phyloP scores from a whole-genome alignment of 1,140 invertebrate genomes.

The Leptopilina boulardi region DNA sequence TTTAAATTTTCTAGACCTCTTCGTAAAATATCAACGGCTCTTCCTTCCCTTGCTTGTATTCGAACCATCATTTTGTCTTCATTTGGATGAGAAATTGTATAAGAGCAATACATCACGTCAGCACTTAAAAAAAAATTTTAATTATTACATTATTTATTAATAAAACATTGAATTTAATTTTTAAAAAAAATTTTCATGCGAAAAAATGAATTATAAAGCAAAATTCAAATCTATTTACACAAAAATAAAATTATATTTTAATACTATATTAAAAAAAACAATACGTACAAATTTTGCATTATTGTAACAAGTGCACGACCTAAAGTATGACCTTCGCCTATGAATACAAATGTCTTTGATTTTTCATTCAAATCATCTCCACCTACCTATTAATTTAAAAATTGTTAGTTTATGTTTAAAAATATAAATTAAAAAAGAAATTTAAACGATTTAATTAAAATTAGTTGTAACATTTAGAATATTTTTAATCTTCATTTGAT shows the following conservation, averaged over 20 bases:
- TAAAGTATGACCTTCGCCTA: constrained; percentile 21
- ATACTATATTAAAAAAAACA: neutral
- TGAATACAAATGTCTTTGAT: constrained; percentile 18
- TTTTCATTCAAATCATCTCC: neutral
- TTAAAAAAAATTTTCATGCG: neutral
- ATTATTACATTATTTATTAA: too few species aligned
- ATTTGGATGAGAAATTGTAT: neutral
- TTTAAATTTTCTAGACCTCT: constrained; percentile 13
- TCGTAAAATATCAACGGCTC: constrained; percentile 15
- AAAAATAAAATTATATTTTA: neutral
- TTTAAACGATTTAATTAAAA: neutral
- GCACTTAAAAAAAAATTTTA: neutral
- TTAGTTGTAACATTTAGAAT: neutral
- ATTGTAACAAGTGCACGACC: constrained; percentile 26
- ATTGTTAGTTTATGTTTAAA: neutral
- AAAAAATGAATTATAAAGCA: neutral
- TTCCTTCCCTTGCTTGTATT: constrained; percentile 5
- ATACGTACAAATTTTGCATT: constrained; percentile 8
- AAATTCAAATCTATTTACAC: neutral
- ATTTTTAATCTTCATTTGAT: neutral
- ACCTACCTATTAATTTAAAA: neutral
- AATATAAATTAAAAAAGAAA: neutral
- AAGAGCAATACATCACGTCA: neutral
- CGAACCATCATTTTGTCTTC: constrained; percentile 10
- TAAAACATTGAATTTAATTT: too few species aligned